A percentile compares a stretch with the other conserved stretches of the same genome.
Conservation (phyloP, 2,113 vertebrate species). For the Aleadryas rufinucha region DNA sequence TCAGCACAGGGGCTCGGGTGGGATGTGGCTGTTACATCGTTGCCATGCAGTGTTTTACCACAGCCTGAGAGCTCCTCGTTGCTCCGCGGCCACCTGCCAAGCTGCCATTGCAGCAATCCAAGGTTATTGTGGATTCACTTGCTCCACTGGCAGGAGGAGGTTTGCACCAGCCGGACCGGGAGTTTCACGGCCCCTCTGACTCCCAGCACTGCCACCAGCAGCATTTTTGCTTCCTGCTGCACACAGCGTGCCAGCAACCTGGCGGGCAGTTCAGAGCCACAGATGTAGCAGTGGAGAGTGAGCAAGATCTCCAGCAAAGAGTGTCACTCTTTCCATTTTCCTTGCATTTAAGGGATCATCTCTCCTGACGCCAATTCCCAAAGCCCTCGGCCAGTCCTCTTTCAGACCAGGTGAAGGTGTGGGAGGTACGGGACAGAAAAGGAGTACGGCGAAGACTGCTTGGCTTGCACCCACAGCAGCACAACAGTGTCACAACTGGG, state of each 20-base stretch:
- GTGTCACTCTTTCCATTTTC: neutral
- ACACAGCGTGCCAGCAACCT: accelerated
- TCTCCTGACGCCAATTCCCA: neutral
- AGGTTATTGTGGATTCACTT: neutral
- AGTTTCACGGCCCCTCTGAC: neutral
- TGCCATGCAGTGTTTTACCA: neutral
- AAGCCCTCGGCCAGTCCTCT: neutral
- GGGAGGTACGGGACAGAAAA: neutral
- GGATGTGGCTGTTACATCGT: neutral
- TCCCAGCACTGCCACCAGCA: neutral
- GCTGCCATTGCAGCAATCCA: conserved; percentile 8
- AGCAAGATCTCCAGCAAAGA: neutral
- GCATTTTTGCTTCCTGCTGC: neutral
- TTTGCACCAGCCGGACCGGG: neutral
- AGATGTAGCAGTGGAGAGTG: accelerated
- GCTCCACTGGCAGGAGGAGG: neutral
- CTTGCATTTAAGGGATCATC: neutral
- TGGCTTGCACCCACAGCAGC: neutral
- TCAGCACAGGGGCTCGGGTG: neutral
- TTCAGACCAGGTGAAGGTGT: neutral
- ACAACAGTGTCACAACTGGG: neutral
- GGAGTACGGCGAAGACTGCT: neutral
- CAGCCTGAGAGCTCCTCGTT: neutral
- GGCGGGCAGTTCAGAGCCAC: neutral
- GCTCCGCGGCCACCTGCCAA: neutral